Evolutionary conservation across 2,797 vertebrate genomes (phyloP), one percentile per base, ranked within the genome.

Genomic region (Falco concolor): DNA sequence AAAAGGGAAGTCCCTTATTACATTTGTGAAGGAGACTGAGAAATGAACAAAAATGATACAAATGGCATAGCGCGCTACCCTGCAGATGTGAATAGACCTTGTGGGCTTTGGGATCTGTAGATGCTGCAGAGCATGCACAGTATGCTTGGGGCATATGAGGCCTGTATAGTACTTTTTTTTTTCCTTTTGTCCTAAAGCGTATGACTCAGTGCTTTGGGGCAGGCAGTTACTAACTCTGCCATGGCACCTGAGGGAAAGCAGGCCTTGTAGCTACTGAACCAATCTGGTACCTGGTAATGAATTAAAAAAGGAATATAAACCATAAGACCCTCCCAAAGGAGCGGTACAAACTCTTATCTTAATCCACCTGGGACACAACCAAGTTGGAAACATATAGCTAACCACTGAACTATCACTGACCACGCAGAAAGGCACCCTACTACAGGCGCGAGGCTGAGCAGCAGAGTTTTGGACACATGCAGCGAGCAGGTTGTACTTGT

Each of bases 381-480:
- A 36, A 19, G 42, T 73, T 5, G 6, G 36, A 73, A 85, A 30
- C 1, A 0, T 36, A 38, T 4, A 53, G 32, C 34, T 67, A 45
- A 69, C n/a, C 9, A 30, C 34, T 10, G 44, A 82, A 54, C 28
- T 49, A 25, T 24, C 30, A 21, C 20, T 40, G 64, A 53, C 69
- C 25, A 13, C 0, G 3, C 24, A 24, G 32, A 10, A 65, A 68
- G 19, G 10, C 40, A 47, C 30, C 0, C 0, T 52, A 30, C 40
- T 40, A 13, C 40, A 61, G 56, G 56, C 0, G 2, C 25, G 12
- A 77, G 42, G 56, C 60, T 70, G 54, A 81, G 32, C 40, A 40
- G 40, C 38, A 40, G 17, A 50, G n/a, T 38, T 88, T 45, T 61
- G 81, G 40, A 78, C 36, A 36, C 1, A 0, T 1, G 32, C 8